Evolutionary conservation across 2,888 invertebrate species (phyloP).

Genomic region (Leptopilina syphax): DNA sequence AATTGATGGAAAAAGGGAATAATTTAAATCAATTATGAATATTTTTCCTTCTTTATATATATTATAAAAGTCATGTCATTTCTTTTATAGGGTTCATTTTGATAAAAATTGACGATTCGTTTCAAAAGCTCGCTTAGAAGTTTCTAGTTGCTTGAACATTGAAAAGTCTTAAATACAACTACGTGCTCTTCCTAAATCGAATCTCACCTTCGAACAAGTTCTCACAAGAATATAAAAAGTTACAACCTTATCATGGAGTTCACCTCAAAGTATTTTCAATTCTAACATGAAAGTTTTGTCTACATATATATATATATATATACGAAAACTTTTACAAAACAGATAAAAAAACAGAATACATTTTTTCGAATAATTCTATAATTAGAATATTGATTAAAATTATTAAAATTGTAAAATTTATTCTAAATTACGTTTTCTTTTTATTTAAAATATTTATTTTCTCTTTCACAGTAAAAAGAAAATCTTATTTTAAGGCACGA

Average conservation of each 20-base stretch:
- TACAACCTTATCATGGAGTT: constrained; percentile 17
- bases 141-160: constrained; percentile 23
- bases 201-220: constrained; percentile 30
- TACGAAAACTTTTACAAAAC: constrained; percentile 8
- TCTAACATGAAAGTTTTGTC: not conserved
- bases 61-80: not conserved
- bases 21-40: not conserved
- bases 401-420: too few relatives aligned
- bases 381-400: constrained; percentile 15
- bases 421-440: too few relatives aligned
- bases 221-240: constrained; percentile 12
- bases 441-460: too few relatives aligned
- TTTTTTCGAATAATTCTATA: not conserved
- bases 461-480: too few relatives aligned
- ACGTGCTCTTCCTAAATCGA: constrained; percentile 14
- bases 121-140: constrained; percentile 7
- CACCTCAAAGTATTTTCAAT: constrained; percentile 7
- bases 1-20: not conserved
- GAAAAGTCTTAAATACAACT: constrained; percentile 31
- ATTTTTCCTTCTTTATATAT: not conserved
- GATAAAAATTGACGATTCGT: constrained; percentile 10
- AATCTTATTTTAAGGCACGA: too few relatives aligned
- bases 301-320: not conserved
- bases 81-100: not conserved
- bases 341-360: not conserved